Conservation (phyloP, 2,888 invertebrate species). For the Eupithecia tripunctaria region DNA sequence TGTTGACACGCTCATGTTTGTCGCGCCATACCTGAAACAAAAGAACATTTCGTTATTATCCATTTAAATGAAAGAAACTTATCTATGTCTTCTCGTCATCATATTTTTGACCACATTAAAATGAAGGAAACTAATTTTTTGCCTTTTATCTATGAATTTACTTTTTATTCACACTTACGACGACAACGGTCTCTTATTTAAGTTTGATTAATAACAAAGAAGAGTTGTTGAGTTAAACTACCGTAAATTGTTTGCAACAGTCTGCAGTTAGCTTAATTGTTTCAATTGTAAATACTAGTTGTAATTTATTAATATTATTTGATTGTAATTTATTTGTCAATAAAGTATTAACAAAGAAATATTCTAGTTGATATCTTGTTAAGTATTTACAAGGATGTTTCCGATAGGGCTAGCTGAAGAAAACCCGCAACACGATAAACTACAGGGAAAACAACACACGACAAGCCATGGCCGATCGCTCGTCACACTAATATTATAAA, state of each 20-base stretch:
- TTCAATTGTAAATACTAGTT: too few species aligned
- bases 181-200: too few species aligned
- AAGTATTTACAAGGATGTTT: neutral
- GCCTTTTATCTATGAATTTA: too few species aligned
- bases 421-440: neutral
- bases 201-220: too few species aligned
- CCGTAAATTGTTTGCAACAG: too few species aligned
- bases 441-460: neutral
- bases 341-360: neutral
- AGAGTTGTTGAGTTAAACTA: too few species aligned
- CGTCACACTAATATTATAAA: too few species aligned
- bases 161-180: too few species aligned
- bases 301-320: too few species aligned
- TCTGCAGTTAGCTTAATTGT: too few species aligned
- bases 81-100: too few species aligned
- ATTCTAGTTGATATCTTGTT: neutral
- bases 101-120: neutral
- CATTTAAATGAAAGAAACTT: neutral
- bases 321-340: too few species aligned
- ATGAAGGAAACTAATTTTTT: neutral
- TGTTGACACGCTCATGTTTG: constrained; percentile 64
- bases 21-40: constrained; percentile 73
- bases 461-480: neutral
- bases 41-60: constrained; percentile 36
- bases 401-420: neutral